Evolutionary conservation across 2,797 vertebrate genomes (phyloP).

Genomic region (Mormyrus hasselquistii): DNA sequence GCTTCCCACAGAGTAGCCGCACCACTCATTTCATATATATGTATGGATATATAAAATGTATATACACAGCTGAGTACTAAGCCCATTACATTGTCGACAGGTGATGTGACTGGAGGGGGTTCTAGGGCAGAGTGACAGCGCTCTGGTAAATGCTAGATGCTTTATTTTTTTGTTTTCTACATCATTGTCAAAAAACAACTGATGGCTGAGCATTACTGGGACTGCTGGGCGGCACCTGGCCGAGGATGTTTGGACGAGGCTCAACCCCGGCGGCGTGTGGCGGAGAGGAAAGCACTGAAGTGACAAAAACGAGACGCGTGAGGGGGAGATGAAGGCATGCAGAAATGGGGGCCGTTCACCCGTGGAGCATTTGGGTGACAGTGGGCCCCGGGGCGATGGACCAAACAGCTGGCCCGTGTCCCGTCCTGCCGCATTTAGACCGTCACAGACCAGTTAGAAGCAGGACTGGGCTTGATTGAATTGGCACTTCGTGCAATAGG

Average conservation of each 20-base stretch:
- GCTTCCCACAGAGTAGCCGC: not conserved
- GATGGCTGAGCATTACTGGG: not conserved
- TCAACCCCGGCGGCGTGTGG: not conserved
- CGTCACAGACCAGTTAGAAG: not conserved
- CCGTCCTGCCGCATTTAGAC: not conserved
- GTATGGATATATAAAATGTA: not conserved
- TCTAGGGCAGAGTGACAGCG: not conserved
- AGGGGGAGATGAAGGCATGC: not conserved
- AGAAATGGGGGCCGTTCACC: not conserved
- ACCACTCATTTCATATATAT: not conserved
- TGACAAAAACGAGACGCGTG: not conserved
- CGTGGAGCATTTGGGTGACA: not conserved
- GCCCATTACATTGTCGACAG: not conserved
- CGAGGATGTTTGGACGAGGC: not conserved
- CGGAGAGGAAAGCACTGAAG: not conserved
- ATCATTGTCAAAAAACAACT: not conserved
- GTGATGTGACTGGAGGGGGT: not conserved
- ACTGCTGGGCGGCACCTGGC: not conserved
- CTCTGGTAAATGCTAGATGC: not conserved
- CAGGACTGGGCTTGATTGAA: slow-evolving; percentile 1
- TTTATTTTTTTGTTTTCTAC: not conserved
- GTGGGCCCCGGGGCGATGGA: not conserved
- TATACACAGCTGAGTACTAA: not conserved
- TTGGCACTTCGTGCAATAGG: not conserved
- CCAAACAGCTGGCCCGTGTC: not conserved